phyloP scores from a whole-genome alignment of 2,113 vertebrate genomes.

The Ceratotherium simum region DNA sequence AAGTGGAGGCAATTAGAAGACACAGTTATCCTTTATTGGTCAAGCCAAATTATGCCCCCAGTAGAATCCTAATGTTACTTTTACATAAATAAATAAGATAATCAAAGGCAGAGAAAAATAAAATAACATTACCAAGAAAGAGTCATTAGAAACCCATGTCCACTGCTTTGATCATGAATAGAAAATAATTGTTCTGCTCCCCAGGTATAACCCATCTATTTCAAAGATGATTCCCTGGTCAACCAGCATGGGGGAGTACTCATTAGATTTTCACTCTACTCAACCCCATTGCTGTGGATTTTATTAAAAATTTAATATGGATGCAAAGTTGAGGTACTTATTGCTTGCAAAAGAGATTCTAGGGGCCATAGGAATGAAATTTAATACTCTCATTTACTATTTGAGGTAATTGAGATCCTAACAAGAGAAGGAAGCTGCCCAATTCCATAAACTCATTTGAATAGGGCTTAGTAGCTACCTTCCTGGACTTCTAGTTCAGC shows the following conservation, averaged over 20 bases:
- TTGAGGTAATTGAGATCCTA: not conserved
- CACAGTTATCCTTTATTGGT: slow-evolving; percentile 48
- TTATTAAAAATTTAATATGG: slow-evolving; percentile 7
- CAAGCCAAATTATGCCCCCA: slow-evolving; percentile 47
- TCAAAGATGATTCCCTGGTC: not conserved
- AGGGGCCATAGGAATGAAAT: not conserved
- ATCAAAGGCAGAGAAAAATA: slow-evolving; percentile 47
- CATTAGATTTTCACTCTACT: not conserved
- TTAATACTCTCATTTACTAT: not conserved
- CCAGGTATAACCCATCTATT: not conserved
- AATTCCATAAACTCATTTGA: not conserved
- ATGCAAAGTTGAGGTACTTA: not conserved
- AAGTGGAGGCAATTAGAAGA: not conserved
- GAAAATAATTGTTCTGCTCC: slow-evolving; percentile 11
- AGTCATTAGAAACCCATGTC: slow-evolving; percentile 30
- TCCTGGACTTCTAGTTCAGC: not conserved
- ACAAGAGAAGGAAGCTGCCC: not conserved
- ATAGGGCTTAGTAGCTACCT: not conserved
- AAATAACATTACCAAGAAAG: slow-evolving; percentile 37
- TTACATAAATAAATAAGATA: slow-evolving; percentile 61
- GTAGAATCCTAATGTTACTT: slow-evolving; percentile 53
- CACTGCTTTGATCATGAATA: not conserved
- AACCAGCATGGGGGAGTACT: not conserved
- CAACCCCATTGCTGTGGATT: not conserved
- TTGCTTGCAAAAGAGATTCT: not conserved